Evolutionary conservation across 2,888 invertebrate species (phyloP).

Genomic region (Megaustenia siamemsis): DNA sequence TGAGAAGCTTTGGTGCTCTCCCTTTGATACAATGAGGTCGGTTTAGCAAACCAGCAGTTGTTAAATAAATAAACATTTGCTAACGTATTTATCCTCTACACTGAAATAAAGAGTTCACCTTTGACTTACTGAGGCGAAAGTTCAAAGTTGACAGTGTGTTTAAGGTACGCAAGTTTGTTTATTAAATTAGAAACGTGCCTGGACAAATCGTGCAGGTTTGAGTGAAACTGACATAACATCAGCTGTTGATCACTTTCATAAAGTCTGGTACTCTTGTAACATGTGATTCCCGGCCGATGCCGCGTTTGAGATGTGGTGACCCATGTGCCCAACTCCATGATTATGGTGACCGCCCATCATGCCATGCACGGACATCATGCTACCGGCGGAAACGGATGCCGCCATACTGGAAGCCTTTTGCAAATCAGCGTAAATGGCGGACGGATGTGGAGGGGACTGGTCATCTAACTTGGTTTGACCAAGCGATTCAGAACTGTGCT

Average conservation of each 20-base stretch:
- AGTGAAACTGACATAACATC: not conserved
- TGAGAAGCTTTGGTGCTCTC: too few species aligned
- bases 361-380: constrained; percentile 48
- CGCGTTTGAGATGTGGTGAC: constrained; percentile 39
- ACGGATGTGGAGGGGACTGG: constrained; percentile 60
- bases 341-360: constrained; percentile 44
- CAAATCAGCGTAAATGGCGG: constrained; percentile 69
- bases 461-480: constrained; percentile 72
- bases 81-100: not conserved
- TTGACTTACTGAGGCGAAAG: not conserved
- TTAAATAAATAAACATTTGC: not conserved
- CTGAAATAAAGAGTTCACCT: not conserved
- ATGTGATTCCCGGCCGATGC: constrained; percentile 25
- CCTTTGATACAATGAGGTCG: too few species aligned
- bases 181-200: not conserved
- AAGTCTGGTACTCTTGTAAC: constrained; percentile 59
- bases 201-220: not conserved
- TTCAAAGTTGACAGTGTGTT: not conserved
- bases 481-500: constrained; percentile 69
- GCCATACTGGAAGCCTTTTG: constrained; percentile 64
- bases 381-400: constrained; percentile 47
- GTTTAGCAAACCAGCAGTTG: too few species aligned
- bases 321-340: constrained; percentile 36
- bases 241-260: constrained; percentile 43
- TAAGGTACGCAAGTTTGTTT: not conserved